phyloP scores from a whole-genome alignment of 2,113 vertebrate species.

The Pedetes capensis region DNA sequence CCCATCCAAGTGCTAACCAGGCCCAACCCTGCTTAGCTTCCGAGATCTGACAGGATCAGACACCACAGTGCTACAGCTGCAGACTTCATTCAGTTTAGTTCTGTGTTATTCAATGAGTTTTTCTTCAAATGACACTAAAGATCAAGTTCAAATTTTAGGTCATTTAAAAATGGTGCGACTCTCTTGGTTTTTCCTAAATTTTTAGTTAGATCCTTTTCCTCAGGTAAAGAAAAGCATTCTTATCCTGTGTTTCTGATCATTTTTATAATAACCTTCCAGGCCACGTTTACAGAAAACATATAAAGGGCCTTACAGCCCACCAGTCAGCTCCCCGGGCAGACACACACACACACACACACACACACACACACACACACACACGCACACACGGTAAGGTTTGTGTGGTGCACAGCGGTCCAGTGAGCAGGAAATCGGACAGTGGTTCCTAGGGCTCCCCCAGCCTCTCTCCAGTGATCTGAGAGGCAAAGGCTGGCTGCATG shows the following conservation, averaged over 20 bases:
- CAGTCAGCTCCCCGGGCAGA: accelerated
- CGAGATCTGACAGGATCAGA: no score
- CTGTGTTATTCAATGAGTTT: not conserved
- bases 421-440: accelerated
- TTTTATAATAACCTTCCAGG: not conserved
- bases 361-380: no score
- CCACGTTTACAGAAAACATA: accelerated
- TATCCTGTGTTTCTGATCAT: not conserved
- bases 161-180: no score
- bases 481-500: not conserved
- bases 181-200: not conserved
- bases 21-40: no score
- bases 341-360: no score
- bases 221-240: not conserved
- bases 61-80: no score
- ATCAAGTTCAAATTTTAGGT: not conserved
- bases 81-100: not conserved
- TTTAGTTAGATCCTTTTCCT: not conserved
- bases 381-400: no score
- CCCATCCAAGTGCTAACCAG: no score
- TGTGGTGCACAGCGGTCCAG: accelerated
- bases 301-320: no score
- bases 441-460: accelerated
- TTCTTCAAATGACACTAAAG: not conserved
- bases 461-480: not conserved